Evolutionary conservation across 2,113 vertebrate genomes (phyloP), one percentile per base, ranked within the genome.

Genomic region (Xyrauchen texanus): DNA sequence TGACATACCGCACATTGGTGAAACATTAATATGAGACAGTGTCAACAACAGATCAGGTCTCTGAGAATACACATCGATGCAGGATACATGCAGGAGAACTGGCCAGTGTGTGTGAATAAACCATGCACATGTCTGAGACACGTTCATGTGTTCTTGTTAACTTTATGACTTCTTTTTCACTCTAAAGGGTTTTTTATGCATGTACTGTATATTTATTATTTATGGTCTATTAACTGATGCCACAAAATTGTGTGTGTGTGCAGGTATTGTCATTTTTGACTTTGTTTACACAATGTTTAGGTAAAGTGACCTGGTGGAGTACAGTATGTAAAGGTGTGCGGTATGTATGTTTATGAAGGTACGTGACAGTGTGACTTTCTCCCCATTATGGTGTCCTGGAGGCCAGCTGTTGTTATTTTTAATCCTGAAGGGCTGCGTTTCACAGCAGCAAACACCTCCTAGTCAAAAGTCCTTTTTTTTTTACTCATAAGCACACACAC

Each of bases 341-440:
- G 11, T 49, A 34, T 65, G 62, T 66, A 11, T 53, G 11, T 65
- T 57, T 66, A 47, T 6, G 68, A 66, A 65, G 70, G 34, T 9
- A 76, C 78, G 68, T 81, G 46, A 68, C 61, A 78, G 88, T 78
- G 83, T 66, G 84, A 83, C 84, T 86, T 87, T 89, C 77, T 61
- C 85, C 4, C 85, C 76, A 86, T 86, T 86, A 87, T 89, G 90
- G 88, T 82, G 85, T 87, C 89, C 88, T 84, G 86, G 83, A 86
- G 87, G 88, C 90, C 91, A 91, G 90, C 91, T 92, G 92, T 86
- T 93, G 90, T 92, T 93, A 92, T 93, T 94, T 94, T 91, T 93
- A 93, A 92, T 91, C 89, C 88, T 87, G 81, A 78, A 79, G 85
- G 85, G 87, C 85, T 83, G 83, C 71, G 88, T 91, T 90, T 87